phyloP scores from a whole-genome alignment of 2,113 vertebrate species.

The Recurvirostra avosetta region DNA sequence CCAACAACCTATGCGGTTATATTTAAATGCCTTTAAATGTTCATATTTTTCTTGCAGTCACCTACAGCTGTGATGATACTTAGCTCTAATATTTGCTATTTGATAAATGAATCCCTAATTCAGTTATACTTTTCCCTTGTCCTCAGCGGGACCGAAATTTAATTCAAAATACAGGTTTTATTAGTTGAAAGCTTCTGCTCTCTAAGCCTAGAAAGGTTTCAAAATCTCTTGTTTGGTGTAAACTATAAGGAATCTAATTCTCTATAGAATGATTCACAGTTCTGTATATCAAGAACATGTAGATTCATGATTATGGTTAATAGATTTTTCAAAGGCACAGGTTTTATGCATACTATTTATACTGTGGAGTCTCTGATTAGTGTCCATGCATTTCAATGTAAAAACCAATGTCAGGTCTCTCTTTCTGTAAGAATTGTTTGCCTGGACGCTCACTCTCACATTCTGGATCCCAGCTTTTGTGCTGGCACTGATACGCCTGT shows the following conservation, averaged over 20 bases:
- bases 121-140: neutral
- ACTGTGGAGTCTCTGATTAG: neutral
- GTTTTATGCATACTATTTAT: neutral
- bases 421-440: neutral
- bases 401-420: neutral
- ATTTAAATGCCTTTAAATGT: neutral
- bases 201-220: neutral
- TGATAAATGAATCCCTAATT: neutral
- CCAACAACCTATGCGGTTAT: neutral
- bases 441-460: neutral
- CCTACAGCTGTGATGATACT: neutral
- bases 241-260: neutral
- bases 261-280: neutral
- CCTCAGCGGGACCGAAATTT: neutral
- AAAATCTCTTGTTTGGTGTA: neutral
- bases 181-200: neutral
- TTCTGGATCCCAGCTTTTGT: neutral
- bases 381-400: neutral
- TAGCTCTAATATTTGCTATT: neutral
- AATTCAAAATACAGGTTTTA: neutral
- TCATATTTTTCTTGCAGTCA: neutral
- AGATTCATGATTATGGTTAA: neutral
- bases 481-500: neutral
- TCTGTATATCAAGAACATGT: neutral
- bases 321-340: neutral